A percentile compares a stretch with the other conserved stretches of the same genome.
Conservation (phyloP, 2,113 vertebrate genomes). For the Pachycephala philippinensis region DNA sequence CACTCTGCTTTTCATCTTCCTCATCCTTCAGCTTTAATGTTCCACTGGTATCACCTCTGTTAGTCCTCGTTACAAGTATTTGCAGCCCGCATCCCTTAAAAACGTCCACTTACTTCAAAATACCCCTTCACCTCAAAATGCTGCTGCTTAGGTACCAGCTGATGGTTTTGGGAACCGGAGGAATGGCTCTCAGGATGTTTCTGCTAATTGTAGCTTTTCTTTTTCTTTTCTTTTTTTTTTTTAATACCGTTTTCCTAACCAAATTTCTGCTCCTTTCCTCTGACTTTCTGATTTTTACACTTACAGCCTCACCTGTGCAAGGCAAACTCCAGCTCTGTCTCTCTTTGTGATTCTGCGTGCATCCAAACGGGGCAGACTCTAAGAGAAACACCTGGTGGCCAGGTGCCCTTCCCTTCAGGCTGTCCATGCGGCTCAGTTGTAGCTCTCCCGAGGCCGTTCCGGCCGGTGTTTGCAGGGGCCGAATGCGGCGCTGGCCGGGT, state of each 20-base stretch:
- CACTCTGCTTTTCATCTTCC: neutral
- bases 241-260: neutral
- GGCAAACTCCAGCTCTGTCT: neutral
- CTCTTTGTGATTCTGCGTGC: too few relatives aligned
- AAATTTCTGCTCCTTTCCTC: neutral
- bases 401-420: neutral
- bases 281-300: neutral
- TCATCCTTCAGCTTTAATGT: neutral
- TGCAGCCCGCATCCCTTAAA: neutral
- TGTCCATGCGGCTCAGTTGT: fast-evolving
- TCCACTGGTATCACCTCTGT: neutral
- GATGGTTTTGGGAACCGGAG: neutral
- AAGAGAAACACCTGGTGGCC: neutral
- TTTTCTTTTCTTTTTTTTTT: neutral
- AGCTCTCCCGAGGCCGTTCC: neutral
- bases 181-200: neutral
- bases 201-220: neutral
- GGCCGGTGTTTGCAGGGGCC: too few relatives aligned
- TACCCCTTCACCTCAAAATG: neutral
- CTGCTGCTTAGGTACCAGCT: neutral
- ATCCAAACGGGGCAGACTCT: neutral
- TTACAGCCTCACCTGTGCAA: neutral
- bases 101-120: neutral
- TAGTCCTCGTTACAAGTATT: neutral
- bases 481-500: neutral